Conservation (phyloP, 92 coral and sea anemone genomes). For the Ricordea florida region DNA sequence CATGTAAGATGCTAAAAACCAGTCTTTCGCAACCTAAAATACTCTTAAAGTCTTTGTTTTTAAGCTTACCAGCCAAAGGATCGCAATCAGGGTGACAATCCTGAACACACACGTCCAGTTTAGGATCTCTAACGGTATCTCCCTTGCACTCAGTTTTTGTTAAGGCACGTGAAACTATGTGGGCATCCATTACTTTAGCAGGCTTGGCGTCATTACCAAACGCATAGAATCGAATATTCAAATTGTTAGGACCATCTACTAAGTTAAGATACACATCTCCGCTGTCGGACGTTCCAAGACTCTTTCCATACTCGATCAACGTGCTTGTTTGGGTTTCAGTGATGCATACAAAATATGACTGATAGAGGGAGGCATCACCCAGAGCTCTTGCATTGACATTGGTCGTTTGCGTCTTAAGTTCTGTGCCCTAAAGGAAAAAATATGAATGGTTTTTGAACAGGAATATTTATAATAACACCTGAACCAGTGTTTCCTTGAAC, state of each 20-base stretch:
- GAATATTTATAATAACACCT: neutral
- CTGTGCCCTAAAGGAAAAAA: neutral
- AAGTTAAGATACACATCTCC: slow-evolving; percentile 17
- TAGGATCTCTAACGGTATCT: slow-evolving; percentile 2
- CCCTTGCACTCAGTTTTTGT: slow-evolving; percentile 22
- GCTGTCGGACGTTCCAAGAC: slow-evolving; percentile 19
- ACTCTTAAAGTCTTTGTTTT: no score
- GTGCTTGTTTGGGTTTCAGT: slow-evolving; percentile 23
- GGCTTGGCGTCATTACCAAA: slow-evolving; percentile 33
- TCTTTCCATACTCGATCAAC: slow-evolving; percentile 26
- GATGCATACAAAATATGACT: slow-evolving; percentile 45
- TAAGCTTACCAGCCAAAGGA: slow-evolving; percentile 15
- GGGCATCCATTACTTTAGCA: slow-evolving; percentile 17
- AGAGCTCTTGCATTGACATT: slow-evolving; percentile 33
- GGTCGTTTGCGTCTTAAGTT: slow-evolving; percentile 15
- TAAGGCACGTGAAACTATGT: slow-evolving; percentile 28
- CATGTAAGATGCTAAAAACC: no score
- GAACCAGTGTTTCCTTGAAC: no score
- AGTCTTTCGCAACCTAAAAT: no score
- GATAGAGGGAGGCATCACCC: slow-evolving; percentile 36
- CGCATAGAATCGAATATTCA: slow-evolving; percentile 44
- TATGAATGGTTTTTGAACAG: neutral
- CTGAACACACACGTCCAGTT: neutral
- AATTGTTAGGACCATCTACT: neutral
- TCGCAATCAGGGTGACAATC: slow-evolving; percentile 17